These are phyloP conservation scores for Chymomyza caudatula DNA, from an alignment of 2,888 invertebrate species.

Conservation along the genomic window DNA sequence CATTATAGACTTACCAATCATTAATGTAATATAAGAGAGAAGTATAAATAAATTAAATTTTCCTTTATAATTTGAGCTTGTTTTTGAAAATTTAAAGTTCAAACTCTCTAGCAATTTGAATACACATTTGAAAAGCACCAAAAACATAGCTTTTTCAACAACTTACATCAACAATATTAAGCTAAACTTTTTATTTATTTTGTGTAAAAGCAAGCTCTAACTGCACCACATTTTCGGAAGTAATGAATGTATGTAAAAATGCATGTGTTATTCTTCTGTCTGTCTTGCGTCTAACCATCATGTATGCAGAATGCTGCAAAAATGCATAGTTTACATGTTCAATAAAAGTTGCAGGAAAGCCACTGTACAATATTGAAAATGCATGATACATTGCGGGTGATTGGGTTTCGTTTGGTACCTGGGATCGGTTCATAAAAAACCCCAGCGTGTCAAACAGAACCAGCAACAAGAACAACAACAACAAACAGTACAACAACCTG, in stretches of 20 bases:
- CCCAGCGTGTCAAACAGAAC: not conserved
- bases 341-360: not conserved
- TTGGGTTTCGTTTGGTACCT: not conserved
- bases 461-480: slow-evolving; percentile 17
- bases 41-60: no score
- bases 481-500: slow-evolving; percentile 34
- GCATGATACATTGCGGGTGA: not conserved
- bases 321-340: no score
- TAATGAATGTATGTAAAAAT: not conserved
- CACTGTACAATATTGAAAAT: not conserved
- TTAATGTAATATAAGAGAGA: no score
- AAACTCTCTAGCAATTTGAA: no score
- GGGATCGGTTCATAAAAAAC: not conserved
- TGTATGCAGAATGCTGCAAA: not conserved
- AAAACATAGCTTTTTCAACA: no score
- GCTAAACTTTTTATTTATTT: no score
- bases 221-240: not conserved
- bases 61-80: no score
- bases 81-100: no score
- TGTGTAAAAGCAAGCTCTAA: no score
- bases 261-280: not conserved
- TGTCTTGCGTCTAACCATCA: not conserved
- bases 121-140: no score
- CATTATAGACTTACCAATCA: no score
- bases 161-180: no score